Base-by-base conservation (phyloP, 2,888 invertebrate species). In the Drosophila sordidula region DNA sequence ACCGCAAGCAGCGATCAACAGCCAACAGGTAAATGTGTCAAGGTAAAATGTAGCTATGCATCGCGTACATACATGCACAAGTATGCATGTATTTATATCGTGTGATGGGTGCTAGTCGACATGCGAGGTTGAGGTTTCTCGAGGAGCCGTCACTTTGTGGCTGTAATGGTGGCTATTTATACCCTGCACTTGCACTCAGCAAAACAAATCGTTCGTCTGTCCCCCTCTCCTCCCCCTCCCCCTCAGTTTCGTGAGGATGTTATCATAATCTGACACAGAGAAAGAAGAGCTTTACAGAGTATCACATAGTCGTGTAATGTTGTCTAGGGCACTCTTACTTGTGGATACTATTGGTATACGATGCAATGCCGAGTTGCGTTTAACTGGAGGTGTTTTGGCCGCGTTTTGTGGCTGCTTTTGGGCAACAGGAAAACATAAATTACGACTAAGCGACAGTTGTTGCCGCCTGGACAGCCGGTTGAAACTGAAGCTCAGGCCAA, bases 361-460 rank as follows among this genome's bases (percentile, higher is more conserved):
- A 41, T 65, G 68, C 64, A 64, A 25, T 56, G 41, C 29, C 32
- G 36, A 52, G 34, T 16, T 70, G 51, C 49, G 59, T 47, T 52
- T 51, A 44, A 67, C 78, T 57, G 55, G 49, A 74, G 80, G 80
- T 70, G 73, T 45, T 71, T 70, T 65, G 59, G 75, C 54, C 64
- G 57, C 55, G n/a, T 56, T 59, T 54, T 56, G 59, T 51, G 57
- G 45, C 55, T 50, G 57, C 51, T 54, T 75, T 78, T 80, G 36
- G 75, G 78, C 79, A 80, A 83, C 83, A 86, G 84, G 82, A 84
- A 84, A 81, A 52, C 83, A 85, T 84, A 84, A 84, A 84, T 85
- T 80, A 78, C 80, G 34, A 54, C 77, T 70, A 81, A 83, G 86
- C 81, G 85, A 83, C 81, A 83, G 81, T 73, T 73, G 77, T 22